Percentiles rank a stretch among this genome's conserved stretches.
phyloP scores from a whole-genome alignment of 1,140 invertebrate species.

The Eurosta solidaginis region DNA sequence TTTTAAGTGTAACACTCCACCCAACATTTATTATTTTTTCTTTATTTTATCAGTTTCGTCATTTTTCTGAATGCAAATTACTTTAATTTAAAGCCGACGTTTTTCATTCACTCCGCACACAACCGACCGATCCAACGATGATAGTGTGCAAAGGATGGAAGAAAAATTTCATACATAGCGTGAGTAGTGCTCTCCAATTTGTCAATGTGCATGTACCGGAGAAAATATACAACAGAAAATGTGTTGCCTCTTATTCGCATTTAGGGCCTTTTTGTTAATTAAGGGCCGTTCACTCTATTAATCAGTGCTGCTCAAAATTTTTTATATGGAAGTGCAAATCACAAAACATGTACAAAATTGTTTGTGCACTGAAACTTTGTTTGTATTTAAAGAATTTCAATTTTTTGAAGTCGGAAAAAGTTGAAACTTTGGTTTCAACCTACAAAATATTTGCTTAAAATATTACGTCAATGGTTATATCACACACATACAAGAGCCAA shows the following conservation, averaged over 20 bases:
- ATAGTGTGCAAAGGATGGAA: constrained; percentile 37
- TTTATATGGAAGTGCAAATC: too few species aligned
- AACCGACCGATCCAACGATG: constrained; percentile 22
- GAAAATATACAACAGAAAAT: not conserved
- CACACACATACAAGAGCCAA: too few species aligned
- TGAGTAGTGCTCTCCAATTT: constrained; percentile 29
- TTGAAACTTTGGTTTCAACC: too few species aligned
- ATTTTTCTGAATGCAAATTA: constrained; percentile 7
- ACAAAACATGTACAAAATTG: too few species aligned
- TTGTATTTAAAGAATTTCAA: too few species aligned
- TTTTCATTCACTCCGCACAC: constrained; percentile 30
- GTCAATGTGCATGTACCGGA: constrained; percentile 30
- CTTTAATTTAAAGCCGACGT: constrained; percentile 9
- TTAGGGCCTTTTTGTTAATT: not conserved
- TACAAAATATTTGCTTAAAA: too few species aligned
- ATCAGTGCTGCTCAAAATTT: not conserved
- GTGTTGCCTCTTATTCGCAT: not conserved
- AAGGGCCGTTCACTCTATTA: not conserved
- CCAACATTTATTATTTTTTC: not conserved
- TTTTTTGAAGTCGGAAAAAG: too few species aligned
- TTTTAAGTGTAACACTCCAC: too few species aligned
- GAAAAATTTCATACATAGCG: constrained; percentile 35
- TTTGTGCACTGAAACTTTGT: too few species aligned
- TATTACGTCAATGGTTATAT: too few species aligned
- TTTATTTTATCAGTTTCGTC: not conserved